A percentile compares a stretch with the other conserved stretches of the same genome.
Conservation (phyloP, 1,140 invertebrate genomes). For the Mycetomoellerius zeteki region DNA sequence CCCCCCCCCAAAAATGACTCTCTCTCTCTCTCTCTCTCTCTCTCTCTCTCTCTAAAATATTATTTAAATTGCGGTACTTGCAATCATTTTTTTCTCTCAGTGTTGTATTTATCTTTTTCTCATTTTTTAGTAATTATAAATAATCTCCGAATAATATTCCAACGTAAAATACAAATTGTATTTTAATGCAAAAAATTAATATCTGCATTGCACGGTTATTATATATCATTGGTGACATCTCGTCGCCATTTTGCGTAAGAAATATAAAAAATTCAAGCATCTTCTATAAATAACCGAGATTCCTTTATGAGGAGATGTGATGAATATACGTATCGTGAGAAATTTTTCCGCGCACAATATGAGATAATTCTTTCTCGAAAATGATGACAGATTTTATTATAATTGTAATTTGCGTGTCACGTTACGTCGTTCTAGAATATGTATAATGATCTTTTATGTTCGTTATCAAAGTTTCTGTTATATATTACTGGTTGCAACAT, state of each 20-base stretch:
- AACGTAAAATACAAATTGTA: not conserved
- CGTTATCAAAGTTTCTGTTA: not conserved
- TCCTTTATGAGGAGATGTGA: slow-evolving; percentile 13
- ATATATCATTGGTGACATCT: not conserved
- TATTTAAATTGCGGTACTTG: no score
- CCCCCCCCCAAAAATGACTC: no score
- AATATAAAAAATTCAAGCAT: slow-evolving; percentile 34
- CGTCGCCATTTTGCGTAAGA: slow-evolving; percentile 3
- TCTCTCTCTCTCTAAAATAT: no score
- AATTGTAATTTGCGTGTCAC: not conserved
- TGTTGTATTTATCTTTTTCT: not conserved
- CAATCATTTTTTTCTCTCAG: no score
- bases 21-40: no score
- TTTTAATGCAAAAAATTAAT: not conserved
- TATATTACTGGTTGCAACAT: not conserved
- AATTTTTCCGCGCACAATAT: slow-evolving; percentile 4
- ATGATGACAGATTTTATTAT: slow-evolving; percentile 33
- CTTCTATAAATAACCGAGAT: slow-evolving; percentile 46
- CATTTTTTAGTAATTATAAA: slow-evolving; percentile 12
- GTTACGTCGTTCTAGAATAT: not conserved
- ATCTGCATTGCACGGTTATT: slow-evolving; percentile 15
- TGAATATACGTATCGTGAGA: not conserved
- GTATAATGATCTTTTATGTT: slow-evolving; percentile 1
- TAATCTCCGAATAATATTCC: not conserved
- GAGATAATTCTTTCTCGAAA: slow-evolving; percentile 44